These are phyloP conservation scores for Diaphora mendica DNA, from an alignment of 2,888 invertebrate species.

Conservation along the genomic window DNA sequence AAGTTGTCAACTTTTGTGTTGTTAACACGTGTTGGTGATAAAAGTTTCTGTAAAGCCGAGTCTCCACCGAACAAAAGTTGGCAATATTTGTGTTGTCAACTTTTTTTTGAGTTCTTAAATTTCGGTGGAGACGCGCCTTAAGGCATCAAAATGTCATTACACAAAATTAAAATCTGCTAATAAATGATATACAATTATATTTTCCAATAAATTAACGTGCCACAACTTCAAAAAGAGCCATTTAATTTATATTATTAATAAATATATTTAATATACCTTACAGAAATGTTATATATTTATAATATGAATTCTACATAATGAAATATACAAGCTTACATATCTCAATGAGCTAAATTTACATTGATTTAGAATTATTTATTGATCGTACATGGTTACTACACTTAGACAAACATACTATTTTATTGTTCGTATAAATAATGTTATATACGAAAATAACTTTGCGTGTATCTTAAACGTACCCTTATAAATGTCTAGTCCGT, in stretches of 20 bases:
- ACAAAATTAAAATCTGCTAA: neutral
- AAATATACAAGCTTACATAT: slow-evolving; percentile 29
- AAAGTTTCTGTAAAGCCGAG: too few species aligned
- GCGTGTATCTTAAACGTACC: slow-evolving; percentile 18
- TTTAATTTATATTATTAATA: slow-evolving; percentile 8
- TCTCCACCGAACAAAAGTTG: too few species aligned
- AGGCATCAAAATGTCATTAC: neutral
- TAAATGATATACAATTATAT: neutral
- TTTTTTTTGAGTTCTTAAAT: too few species aligned
- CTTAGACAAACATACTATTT: slow-evolving; percentile 14
- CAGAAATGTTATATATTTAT: slow-evolving; percentile 4
- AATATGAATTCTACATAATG: slow-evolving; percentile 11
- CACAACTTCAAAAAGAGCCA: slow-evolving; percentile 37
- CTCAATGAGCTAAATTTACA: slow-evolving; percentile 19
- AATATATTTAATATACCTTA: slow-evolving; percentile 16
- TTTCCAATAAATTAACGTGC: neutral
- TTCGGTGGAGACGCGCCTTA: too few species aligned
- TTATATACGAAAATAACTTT: slow-evolving; percentile 10
- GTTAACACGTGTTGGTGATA: too few species aligned
- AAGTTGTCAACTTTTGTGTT: too few species aligned
- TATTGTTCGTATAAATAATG: slow-evolving; percentile 30
- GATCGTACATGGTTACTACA: slow-evolving; percentile 13
- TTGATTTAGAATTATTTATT: slow-evolving; percentile 20
- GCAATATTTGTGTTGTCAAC: too few species aligned
- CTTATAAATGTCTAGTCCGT: neutral